Base-by-base conservation (phyloP, 2,888 invertebrate genomes). In the Nymphalis c-album region DNA sequence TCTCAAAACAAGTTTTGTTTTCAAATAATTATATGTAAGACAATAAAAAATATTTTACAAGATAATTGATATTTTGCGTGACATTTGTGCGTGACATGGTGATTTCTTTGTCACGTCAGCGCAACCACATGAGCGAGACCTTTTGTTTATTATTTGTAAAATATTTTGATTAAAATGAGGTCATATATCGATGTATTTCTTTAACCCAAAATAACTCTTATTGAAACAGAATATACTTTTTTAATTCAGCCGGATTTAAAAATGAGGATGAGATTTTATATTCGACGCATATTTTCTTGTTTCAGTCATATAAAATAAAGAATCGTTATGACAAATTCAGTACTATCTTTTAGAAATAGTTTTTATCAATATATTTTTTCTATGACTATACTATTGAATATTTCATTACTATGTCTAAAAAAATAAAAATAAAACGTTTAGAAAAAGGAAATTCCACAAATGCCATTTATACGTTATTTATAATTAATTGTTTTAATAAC, bases 21-120 rank as follows among this genome's bases (percentile, higher is more conserved):
- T 5, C 26, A 31, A 10, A 50, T n/a, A n/a, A n/a, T 7, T 20
- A 8, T 50, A 10, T 18, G 10, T 20, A 18, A 50, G 8, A 7
- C 18, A 50, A 50, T 20, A 50, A 50, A 50, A 22, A 51, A 31
- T 55, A 17, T 4, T 53, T 26, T 31, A n/a, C 55, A 35, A 55
- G 7, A 31, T 55, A 55, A 55, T 55, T 47, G 60, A 68, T 35
- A 61, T 61, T 58, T 64, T 62, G 74, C 74, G 73, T 75, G 75
- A 70, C 70, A 69, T 60, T 71, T 64, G 69, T 69, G 73, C 76
- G 74, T 77, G 74, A 72, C 69, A 68, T 18, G 50, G 31, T 47
- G 58, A 67, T 74, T 66, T 61, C 70, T 69, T 64, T 59, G 17
- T 51, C 59, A 59, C 53, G 40, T 58, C 7, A 57, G 20, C 55